Percentiles rank a stretch among this genome's conserved stretches.
Conservation (phyloP, 2,888 invertebrate species). For the Blastobasis lacticolella region DNA sequence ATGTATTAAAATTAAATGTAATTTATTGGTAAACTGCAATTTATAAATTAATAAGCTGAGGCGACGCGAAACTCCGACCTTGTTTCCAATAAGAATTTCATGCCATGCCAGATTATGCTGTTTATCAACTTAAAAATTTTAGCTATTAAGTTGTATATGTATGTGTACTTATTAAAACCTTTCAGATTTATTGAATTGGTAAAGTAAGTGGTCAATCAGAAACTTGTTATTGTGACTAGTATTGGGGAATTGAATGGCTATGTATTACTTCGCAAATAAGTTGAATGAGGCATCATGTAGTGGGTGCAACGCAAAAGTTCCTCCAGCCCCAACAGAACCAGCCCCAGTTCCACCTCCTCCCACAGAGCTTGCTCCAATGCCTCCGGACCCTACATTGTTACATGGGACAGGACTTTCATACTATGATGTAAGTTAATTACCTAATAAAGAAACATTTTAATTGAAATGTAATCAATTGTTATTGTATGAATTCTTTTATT, state of each 20-base stretch:
- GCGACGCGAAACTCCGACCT: too few relatives aligned
- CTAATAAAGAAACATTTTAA: too few relatives aligned
- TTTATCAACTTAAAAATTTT: too few relatives aligned
- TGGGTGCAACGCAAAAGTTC: slow-evolving; percentile 65
- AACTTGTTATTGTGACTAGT: slow-evolving; percentile 11
- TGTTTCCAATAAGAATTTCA: too few relatives aligned
- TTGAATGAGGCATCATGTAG: slow-evolving; percentile 78
- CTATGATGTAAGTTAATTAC: slow-evolving; percentile 52
- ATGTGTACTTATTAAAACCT: too few relatives aligned
- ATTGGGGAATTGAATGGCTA: slow-evolving; percentile 72
- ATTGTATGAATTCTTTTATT: slow-evolving; percentile 9
- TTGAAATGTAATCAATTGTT: not conserved
- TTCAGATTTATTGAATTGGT: too few relatives aligned
- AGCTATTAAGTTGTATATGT: too few relatives aligned
- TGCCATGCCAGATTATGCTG: too few relatives aligned
- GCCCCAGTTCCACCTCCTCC: slow-evolving; percentile 49
- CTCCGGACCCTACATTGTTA: slow-evolving; percentile 45
- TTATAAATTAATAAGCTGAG: too few relatives aligned
- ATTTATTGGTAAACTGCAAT: too few relatives aligned
- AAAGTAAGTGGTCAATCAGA: too few relatives aligned
- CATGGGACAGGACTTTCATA: slow-evolving; percentile 59
- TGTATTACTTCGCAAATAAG: slow-evolving; percentile 82
- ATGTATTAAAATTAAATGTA: too few relatives aligned
- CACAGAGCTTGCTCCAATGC: slow-evolving; percentile 46
- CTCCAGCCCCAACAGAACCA: slow-evolving; percentile 47